Evolutionary conservation across 2,113 vertebrate species (phyloP), one percentile per base, ranked within the genome.

Genomic region (Ancistrus triradiatus): DNA sequence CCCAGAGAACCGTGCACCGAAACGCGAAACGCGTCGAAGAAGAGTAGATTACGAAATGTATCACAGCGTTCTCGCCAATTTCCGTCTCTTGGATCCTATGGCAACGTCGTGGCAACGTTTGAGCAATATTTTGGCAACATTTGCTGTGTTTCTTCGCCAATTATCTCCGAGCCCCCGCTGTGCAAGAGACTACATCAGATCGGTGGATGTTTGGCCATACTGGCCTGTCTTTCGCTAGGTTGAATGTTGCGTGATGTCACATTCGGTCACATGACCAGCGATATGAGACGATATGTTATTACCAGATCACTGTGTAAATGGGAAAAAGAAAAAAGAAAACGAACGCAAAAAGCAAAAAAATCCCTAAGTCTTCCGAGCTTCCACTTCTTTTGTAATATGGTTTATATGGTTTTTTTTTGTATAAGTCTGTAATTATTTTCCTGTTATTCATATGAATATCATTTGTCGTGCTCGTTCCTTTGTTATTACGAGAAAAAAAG

Each of bases 151-250:
- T 37, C 80, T 31, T 72, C 78, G 78, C 66, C 81, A 82, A 75
- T n/a, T 84, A 49, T 81, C 80, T 83, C 53, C 68, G 75, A 73
- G 73, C 73, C 84, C 85, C 81, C 71, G 65, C 60, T 74, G 66
- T 69, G 68, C 60, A 69, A 69, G 55, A 64, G 56, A 74, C 61
- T 59, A 65, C 71, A 73, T 73, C 60, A 73, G 46, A 73, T 89
- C 84, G 85, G 90, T 89, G 90, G 88, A 91, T 91, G 89, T 87
- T 86, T 86, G 90, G 91, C 91, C 87, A 91, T 89, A 91, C 85
- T 92, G 87, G 87, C 86, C 84, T 87, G 76, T 83, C 84, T 77
- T 83, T 82, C 83, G 81, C 43, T 60, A 74, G 83, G 77, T 76
- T 82, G 69, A n/a, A n/a, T n/a, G n/a, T n/a, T n/a, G n/a, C n/a